Percentiles rank a stretch among this genome's conserved stretches.
Conservation (phyloP, 2,888 invertebrate genomes). For the Morpho achilles region DNA sequence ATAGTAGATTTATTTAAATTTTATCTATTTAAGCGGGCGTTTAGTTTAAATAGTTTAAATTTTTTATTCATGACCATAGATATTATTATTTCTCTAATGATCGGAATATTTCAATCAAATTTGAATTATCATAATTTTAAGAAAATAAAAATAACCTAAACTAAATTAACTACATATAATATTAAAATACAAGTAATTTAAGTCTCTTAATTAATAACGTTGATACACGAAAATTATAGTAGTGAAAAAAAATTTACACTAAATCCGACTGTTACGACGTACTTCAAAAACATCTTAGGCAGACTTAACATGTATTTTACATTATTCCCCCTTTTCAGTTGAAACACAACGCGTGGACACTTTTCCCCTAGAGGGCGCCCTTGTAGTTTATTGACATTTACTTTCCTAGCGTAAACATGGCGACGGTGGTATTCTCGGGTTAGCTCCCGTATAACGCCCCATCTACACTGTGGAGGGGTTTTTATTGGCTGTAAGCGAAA, state of each 20-base stretch:
- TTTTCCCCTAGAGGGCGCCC: constrained; percentile 56
- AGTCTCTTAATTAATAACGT: no score
- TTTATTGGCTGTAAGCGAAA: constrained; percentile 26
- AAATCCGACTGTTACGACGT: constrained; percentile 5
- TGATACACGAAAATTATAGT: no score
- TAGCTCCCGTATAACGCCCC: constrained; percentile 39
- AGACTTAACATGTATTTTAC: constrained; percentile 39
- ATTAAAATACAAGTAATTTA: no score
- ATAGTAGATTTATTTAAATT: no score
- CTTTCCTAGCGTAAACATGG: constrained; percentile 69
- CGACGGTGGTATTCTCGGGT: constrained; percentile 53
- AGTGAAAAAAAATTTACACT: neutral
- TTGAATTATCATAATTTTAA: no score
- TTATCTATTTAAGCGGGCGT: no score
- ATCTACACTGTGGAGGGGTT: constrained; percentile 22
- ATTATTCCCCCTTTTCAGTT: constrained; percentile 38
- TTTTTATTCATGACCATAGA: no score
- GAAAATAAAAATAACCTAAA: no score
- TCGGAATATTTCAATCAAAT: no score
- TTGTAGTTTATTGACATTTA: constrained; percentile 76
- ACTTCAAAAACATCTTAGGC: constrained; percentile 20
- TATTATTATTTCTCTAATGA: no score
- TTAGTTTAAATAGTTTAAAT: no score
- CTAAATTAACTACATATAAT: no score
- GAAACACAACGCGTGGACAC: constrained; percentile 57